Evolutionary conservation across 1,140 invertebrate species (phyloP).

Genomic region (Dryas iulia): DNA sequence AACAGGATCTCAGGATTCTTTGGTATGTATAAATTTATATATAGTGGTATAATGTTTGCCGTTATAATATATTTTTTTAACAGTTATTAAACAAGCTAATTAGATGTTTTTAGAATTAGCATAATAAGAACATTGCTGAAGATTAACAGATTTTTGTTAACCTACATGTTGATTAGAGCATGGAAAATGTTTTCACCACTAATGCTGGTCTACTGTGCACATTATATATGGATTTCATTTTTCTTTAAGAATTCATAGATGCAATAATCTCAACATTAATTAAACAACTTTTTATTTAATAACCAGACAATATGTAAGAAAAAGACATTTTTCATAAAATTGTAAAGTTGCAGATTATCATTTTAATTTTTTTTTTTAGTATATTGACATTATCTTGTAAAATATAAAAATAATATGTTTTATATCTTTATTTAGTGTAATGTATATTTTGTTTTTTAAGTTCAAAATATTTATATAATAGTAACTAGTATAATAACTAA

Average conservation of each 20-base stretch:
- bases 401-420: neutral
- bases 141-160: conserved; percentile 34
- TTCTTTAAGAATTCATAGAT: neutral
- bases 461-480: no score
- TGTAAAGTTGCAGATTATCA: no score
- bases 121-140: conserved; percentile 8
- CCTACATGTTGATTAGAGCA: conserved; percentile 43
- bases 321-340: no score
- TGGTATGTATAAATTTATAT: conserved; percentile 81
- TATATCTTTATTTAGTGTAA: no score
- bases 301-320: no score
- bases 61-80: conserved; percentile 7
- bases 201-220: neutral
- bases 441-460: no score
- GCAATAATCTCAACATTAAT: neutral
- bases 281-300: neutral
- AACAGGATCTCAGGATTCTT: conserved; percentile 94
- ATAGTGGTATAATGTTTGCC: neutral
- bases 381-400: neutral
- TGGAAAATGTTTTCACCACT: conserved; percentile 34
- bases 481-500: no score
- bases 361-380: neutral
- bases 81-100: conserved; percentile 19
- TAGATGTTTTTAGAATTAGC: conserved; percentile 18
- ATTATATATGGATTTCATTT: neutral